Evolutionary conservation across 1,140 invertebrate species (phyloP), one percentile per base, ranked within the genome.

Genomic region (Lasioglossum albipes): DNA sequence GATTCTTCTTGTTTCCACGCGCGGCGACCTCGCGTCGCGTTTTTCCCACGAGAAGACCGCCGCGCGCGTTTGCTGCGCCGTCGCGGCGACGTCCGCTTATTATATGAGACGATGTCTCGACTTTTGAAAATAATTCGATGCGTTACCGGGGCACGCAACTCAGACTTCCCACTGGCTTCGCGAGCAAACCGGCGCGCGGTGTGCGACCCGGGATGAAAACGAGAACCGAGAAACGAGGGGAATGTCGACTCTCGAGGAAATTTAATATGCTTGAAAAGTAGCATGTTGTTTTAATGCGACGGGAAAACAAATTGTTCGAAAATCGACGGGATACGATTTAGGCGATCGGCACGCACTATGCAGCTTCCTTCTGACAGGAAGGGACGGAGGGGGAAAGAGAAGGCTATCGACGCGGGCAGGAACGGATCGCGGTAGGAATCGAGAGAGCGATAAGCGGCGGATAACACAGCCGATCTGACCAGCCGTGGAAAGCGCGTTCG

Each of bases 81-180:
- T 89, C 88, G 45, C 45, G 45, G 84, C 77, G 54, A 89, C 88
- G 87, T 89, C 88, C 88, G 88, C 87, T 84, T 79, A 89, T 89
- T 89, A 89, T 88, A 78, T 72, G 70, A 61, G 79, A 86, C 77
- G 82, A 88, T 79, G 77, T 74, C 81, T 77, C 79, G 84, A 61
- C 73, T 78, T 89, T 88, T 84, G 87, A 89, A 79, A 84, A 89
- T 89, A 84, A 89, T 89, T 89, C 75, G 82, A 83, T 65, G 65
- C 75, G 83, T 54, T 80, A 54, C 68, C 75, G 67, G 70, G 70
- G 85, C 86, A 87, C 80, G 80, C 87, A 83, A 87, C 59, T n/a
- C 9, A 57, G 59, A 75, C 0, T 27, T 72, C 67, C 4, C 41
- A 54, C 71, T 61, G 74, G 52, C 61, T 57, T 3, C 52, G 45